Evolutionary conservation across 2,797 vertebrate genomes (phyloP).

Genomic region (Geotrypetes seraphini): DNA sequence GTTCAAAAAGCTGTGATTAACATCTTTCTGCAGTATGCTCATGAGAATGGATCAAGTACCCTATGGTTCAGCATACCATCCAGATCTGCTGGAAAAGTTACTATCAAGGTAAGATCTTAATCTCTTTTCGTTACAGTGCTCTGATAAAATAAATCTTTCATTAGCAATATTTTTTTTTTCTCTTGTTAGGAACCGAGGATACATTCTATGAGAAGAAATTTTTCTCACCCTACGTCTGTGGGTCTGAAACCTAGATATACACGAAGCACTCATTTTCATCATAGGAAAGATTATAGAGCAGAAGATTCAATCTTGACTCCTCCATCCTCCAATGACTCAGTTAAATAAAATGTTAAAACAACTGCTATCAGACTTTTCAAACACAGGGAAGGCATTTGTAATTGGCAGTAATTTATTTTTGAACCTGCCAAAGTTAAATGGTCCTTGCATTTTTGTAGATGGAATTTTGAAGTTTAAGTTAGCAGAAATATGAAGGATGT

Average conservation of each 20-base stretch:
- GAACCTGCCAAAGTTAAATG: slow-evolving; percentile 17
- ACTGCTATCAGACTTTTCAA: not conserved
- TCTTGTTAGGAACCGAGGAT: slow-evolving; percentile 41
- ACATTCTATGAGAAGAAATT: slow-evolving; percentile 40
- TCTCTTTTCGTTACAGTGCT: slow-evolving; percentile 1
- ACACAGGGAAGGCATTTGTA: not conserved
- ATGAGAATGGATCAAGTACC: no score
- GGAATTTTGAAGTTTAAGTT: slow-evolving; percentile 3
- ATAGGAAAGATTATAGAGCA: slow-evolving; percentile 30
- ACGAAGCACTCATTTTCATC: slow-evolving; percentile 27
- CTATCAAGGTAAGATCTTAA: no score
- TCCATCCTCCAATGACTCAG: slow-evolving; percentile 30
- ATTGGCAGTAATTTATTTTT: not conserved
- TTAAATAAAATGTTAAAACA: slow-evolving; percentile 28
- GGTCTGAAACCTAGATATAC: slow-evolving; percentile 30
- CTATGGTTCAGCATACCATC: no score
- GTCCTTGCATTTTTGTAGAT: slow-evolving; percentile 11
- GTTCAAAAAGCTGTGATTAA: no score
- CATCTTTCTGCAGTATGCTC: no score
- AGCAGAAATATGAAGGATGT: slow-evolving; percentile 5
- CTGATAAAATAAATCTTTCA: not conserved
- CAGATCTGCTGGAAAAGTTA: no score
- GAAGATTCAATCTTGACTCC: slow-evolving; percentile 27
- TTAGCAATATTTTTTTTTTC: slow-evolving; percentile 1
- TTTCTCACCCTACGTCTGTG: slow-evolving; percentile 23